Conservation (phyloP, 2,888 invertebrate genomes). For the Dromius quadrimaculatus region DNA sequence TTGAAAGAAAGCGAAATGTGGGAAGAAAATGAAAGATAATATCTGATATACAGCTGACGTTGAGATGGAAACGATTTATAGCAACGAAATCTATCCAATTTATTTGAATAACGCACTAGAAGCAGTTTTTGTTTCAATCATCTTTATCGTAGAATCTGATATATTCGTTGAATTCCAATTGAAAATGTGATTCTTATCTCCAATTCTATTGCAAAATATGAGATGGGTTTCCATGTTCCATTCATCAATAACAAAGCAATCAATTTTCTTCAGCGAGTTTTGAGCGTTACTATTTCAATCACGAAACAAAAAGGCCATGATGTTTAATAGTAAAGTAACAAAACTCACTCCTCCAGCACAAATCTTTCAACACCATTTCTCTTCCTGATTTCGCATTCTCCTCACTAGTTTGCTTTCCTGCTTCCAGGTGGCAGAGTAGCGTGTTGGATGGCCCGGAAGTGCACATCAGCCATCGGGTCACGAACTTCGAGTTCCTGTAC, state of each 20-base stretch:
- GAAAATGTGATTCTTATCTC: too few species aligned
- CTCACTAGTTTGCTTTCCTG: neutral
- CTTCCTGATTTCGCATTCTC: conserved; percentile 6
- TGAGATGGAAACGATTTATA: conserved; percentile 28
- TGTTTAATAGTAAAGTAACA: too few species aligned
- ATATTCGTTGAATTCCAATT: too few species aligned
- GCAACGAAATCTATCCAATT: conserved; percentile 30
- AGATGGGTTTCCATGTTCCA: too few species aligned
- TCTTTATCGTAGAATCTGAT: conserved; percentile 26
- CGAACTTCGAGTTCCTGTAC: conserved; percentile 86
- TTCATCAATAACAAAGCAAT: too few species aligned
- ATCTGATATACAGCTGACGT: conserved; percentile 30
- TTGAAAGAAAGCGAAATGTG: conserved; percentile 11
- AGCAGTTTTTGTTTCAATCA: conserved; percentile 21
- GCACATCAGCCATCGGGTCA: conserved; percentile 87
- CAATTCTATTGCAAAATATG: too few species aligned
- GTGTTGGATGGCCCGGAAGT: conserved; percentile 72
- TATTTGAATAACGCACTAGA: conserved; percentile 12
- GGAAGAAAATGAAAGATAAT: conserved; percentile 25
- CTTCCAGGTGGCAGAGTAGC: conserved; percentile 72
- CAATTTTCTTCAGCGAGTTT: too few species aligned
- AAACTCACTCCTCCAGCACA: too few species aligned
- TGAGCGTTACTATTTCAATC: too few species aligned
- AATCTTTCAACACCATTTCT: too few species aligned
- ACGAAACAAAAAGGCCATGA: too few species aligned